Evolutionary conservation across 2,888 invertebrate species (phyloP).

Genomic region (Eupithecia exiguata): DNA sequence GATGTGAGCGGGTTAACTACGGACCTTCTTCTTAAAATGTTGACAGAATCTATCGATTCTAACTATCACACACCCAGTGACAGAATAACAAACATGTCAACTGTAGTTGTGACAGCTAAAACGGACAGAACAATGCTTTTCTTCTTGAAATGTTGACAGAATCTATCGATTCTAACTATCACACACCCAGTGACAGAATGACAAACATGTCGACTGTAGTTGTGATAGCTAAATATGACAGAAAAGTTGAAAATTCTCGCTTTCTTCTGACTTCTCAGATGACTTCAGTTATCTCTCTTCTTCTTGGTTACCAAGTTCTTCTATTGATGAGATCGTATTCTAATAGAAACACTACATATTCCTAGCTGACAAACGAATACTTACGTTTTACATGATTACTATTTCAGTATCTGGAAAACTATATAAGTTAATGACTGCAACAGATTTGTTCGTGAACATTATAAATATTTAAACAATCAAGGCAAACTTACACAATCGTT

Average conservation of each 20-base stretch:
- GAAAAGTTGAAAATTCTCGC: neutral
- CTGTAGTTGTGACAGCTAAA: slow-evolving; percentile 29
- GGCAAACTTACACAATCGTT: neutral
- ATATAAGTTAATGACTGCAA: neutral
- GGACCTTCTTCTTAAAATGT: neutral
- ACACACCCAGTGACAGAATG: slow-evolving; percentile 43
- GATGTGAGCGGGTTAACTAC: too few relatives aligned
- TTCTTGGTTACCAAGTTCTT: neutral
- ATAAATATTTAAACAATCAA: neutral
- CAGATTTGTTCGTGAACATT: neutral
- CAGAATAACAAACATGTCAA: slow-evolving; percentile 34
- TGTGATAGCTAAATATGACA: slow-evolving; percentile 28
- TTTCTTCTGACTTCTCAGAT: neutral
- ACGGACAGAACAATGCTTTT: slow-evolving; percentile 24
- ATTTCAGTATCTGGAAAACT: neutral
- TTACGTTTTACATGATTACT: too few relatives aligned
- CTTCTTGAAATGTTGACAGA: neutral
- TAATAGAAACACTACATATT: too few relatives aligned
- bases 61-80: slow-evolving; percentile 42
- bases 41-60: slow-evolving; percentile 12
- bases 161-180: slow-evolving; percentile 27
- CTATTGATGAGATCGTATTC: neutral
- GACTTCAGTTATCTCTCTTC: neutral
- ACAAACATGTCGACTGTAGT: slow-evolving; percentile 26
- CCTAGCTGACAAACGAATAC: too few relatives aligned